Evolutionary conservation across 2,797 vertebrate species (phyloP), one percentile per base, ranked within the genome.

Genomic region (Odontamblyopus rebecca): DNA sequence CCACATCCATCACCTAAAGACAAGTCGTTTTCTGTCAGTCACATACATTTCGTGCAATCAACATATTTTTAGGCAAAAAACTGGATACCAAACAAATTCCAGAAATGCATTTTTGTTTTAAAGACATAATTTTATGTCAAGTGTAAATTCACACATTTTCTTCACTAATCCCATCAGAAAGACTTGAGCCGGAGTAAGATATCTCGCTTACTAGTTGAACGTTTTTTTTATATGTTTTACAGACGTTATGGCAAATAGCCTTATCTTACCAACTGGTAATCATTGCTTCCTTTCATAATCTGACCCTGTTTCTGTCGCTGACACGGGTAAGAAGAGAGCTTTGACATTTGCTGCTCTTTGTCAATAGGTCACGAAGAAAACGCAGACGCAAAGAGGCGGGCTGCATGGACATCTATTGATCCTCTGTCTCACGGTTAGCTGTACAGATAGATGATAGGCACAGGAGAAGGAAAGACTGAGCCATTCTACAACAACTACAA

Each of bases 361-460:
- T 89, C 91, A 84, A 91, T 92, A 92, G 90, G 90, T 92, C 92
- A 92, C 6, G 54, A 79, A 83, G 86, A 88, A 88, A 85, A 84
- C 75, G 19, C 75, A 80, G 79, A 78, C 29, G 67, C 73, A 70
- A 69, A 68, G 41, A 86, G 85, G 82, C 69, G 71, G 82, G 67
- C 61, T 53, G 82, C 84, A 60, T 76, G 83, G 81, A 86, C 83
- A 27, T 27, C 32, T 89, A 93, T 92, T 44, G 92, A 93, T 91
- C 84, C 70, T 26, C 84, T 73, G 86, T 86, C 88, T 85, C 57
- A 66, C 59, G 80, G 80, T 84, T 77, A 78, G 87, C 78, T 69
- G 81, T 77, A 68, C 81, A 74, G 87, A 88, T 77, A 85, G 85
- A 89, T 83, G 85, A 89, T 82, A 79, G 82, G 83, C 29, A 50